These are phyloP conservation scores for Unio delphinus DNA, from an alignment of 2,888 invertebrate species.

Conservation along the genomic window DNA sequence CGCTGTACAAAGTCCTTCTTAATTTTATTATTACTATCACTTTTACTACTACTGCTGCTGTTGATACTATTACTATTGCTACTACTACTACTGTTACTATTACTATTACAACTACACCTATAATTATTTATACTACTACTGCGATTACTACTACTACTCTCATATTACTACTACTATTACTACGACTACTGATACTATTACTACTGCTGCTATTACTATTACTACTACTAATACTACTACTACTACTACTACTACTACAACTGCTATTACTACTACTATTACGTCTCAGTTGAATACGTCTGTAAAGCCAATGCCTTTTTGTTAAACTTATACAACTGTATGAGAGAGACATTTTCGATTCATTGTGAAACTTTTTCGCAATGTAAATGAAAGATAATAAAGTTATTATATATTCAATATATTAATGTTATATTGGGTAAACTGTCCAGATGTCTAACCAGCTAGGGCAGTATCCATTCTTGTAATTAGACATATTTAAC, in stretches of 20 bases:
- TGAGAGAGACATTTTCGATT: too few species aligned
- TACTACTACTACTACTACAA: constrained; percentile 20
- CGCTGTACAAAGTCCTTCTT: too few species aligned
- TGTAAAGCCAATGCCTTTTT: too few species aligned
- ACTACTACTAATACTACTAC: constrained; percentile 21
- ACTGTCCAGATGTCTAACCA: too few species aligned
- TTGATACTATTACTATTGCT: constrained; percentile 19
- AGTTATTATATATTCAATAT: too few species aligned
- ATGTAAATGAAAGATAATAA: too few species aligned
- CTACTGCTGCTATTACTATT: constrained; percentile 8
- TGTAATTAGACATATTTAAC: too few species aligned
- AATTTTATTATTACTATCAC: constrained; percentile 9
- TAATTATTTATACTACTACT: constrained; percentile 7
- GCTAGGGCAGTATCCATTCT: too few species aligned
- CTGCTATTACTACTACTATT: constrained; percentile 20
- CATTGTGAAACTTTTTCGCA: too few species aligned
- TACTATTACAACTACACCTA: constrained; percentile 24
- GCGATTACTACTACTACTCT: constrained; percentile 20
- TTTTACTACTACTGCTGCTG: constrained; percentile 21
- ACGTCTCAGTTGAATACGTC: background rate
- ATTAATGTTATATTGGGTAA: too few species aligned
- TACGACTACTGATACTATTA: constrained; percentile 19
- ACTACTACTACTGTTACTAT: constrained; percentile 18
- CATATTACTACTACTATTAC: constrained; percentile 19
- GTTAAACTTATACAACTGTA: too few species aligned